These are phyloP conservation scores for Patagioenas fasciata DNA, from an alignment of 2,113 vertebrate genomes.

Conservation along the genomic window DNA sequence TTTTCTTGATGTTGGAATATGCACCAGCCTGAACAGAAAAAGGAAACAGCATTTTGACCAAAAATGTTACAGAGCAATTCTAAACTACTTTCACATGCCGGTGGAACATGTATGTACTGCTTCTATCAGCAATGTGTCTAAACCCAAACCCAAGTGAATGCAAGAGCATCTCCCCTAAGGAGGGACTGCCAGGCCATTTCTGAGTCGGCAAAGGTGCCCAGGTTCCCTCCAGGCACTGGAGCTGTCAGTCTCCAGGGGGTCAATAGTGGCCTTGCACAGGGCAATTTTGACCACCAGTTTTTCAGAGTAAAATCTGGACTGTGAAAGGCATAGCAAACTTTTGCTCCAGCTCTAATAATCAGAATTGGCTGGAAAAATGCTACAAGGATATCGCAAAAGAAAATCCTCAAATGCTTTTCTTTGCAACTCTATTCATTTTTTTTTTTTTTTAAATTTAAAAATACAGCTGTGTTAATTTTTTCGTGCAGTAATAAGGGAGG, in stretches of 20 bases:
- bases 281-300: not conserved
- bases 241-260: not conserved
- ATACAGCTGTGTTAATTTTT: not conserved
- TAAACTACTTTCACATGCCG: not conserved
- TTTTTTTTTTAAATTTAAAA: not conserved
- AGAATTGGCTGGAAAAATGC: not conserved
- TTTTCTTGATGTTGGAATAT: not conserved
- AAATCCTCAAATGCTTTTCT: not conserved
- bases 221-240: not conserved
- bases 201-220: not conserved
- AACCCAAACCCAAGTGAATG: not conserved
- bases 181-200: not conserved
- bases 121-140: accelerated
- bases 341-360: not conserved
- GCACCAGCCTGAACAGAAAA: not conserved
- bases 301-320: not conserved
- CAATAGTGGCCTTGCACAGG: not conserved
- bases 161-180: not conserved
- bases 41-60: not conserved
- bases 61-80: not conserved
- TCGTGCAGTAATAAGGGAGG: not conserved
- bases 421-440: not conserved
- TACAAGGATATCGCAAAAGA: not conserved
- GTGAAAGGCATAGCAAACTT: not conserved
- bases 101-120: not conserved